phyloP scores from a whole-genome alignment of 2,113 vertebrate species.

The Lonchura striata region DNA sequence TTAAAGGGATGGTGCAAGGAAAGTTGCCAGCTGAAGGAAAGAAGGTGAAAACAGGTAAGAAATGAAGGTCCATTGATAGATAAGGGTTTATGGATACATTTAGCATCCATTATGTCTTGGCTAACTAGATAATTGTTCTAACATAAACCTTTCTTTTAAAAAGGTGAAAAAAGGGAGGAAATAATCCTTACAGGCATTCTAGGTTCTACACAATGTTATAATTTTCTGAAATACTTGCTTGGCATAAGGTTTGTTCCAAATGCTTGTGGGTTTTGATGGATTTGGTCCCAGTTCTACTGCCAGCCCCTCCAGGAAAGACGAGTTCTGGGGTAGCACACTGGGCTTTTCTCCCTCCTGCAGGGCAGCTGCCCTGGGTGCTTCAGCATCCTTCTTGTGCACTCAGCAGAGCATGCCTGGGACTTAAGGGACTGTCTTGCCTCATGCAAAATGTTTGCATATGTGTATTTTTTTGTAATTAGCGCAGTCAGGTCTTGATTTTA shows the following conservation, averaged over 20 bases:
- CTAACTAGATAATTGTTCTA: neutral
- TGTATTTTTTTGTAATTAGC: neutral
- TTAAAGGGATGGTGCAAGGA: neutral
- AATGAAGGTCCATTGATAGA: neutral
- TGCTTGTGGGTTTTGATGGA: neutral
- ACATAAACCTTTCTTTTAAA: neutral
- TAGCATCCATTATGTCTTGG: neutral
- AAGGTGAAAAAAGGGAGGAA: neutral
- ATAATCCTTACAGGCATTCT: neutral
- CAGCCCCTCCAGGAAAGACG: neutral
- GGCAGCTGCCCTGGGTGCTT: rapidly evolving
- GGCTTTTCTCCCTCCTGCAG: neutral
- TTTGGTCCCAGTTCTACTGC: neutral
- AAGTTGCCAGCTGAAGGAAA: neutral
- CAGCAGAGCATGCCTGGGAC: neutral
- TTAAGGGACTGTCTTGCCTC: neutral
- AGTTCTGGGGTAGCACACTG: neutral
- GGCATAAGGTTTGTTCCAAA: neutral
- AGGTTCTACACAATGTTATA: neutral
- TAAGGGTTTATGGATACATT: neutral
- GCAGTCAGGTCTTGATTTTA: neutral
- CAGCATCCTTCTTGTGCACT: rapidly evolving
- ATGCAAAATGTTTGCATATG: neutral
- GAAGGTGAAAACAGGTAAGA: neutral
- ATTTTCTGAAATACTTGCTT: neutral